A percentile compares a stretch with the other conserved stretches of the same genome.
phyloP scores from a whole-genome alignment of 23 tunicate genomes.

The Botrylloides violaceus region DNA sequence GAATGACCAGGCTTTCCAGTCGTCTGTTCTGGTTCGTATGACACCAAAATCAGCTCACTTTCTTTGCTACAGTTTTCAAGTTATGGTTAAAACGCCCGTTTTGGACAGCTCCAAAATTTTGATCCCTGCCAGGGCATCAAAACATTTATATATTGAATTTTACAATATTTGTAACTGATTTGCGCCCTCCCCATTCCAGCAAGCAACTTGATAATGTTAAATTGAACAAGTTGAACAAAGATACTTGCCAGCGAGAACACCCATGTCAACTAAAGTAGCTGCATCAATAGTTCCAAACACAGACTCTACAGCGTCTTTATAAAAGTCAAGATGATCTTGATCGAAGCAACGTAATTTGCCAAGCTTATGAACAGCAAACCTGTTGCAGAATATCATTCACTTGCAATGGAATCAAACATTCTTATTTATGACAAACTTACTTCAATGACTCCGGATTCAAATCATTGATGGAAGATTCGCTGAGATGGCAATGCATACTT shows the following conservation, averaged over 20 bases:
- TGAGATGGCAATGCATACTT: constrained; percentile 6
- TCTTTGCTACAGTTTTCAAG: no score
- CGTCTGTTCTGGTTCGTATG: no score
- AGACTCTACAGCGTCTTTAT: not conserved
- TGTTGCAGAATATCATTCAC: not conserved
- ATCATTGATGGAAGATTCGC: not conserved
- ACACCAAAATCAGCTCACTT: no score
- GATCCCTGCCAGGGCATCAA: no score
- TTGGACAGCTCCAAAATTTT: no score
- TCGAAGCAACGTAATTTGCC: constrained; percentile 14
- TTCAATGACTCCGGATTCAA: constrained; percentile 1
- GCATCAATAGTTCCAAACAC: not conserved
- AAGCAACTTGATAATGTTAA: not conserved
- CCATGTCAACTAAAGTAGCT: constrained; percentile 24
- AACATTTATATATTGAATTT: no score
- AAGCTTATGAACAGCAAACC: constrained; percentile 10
- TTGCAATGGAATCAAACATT: not conserved
- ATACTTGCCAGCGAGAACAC: constrained; percentile 23
- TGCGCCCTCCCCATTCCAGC: no score
- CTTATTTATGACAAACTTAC: not conserved
- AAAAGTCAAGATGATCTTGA: constrained; percentile 9
- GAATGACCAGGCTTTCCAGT: no score
- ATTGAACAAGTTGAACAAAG: not conserved
- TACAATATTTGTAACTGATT: no score
- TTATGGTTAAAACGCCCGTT: no score